These are phyloP conservation scores for Lytechinus pictus DNA, from an alignment of 35 echinoderm and acorn worm genomes.

Conservation along the genomic window DNA sequence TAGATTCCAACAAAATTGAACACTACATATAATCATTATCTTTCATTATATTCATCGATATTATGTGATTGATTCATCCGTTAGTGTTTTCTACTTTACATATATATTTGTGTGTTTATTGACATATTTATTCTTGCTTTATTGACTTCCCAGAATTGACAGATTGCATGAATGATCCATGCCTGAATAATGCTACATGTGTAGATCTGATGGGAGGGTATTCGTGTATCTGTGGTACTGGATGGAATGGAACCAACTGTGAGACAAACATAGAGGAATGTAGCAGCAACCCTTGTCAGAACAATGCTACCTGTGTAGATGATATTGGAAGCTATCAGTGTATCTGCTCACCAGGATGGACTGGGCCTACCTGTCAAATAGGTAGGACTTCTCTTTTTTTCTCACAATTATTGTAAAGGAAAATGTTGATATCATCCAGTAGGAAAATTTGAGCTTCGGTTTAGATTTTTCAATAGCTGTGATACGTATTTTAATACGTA, in stretches of 20 bases:
- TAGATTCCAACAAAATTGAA: background rate
- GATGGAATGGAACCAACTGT: slow-evolving; percentile 50
- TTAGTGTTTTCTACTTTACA: background rate
- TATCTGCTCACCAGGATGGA: slow-evolving; percentile 55
- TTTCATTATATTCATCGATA: background rate
- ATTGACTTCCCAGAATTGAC: background rate
- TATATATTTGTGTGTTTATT: background rate
- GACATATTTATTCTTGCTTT: background rate
- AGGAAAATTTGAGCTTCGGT: too few relatives aligned
- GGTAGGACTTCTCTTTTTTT: background rate
- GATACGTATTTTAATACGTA: background rate
- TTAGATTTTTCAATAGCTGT: background rate
- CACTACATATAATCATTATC: background rate
- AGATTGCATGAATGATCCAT: slow-evolving; percentile 23
- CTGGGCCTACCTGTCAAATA: slow-evolving; percentile 55
- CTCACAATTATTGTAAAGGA: too few relatives aligned
- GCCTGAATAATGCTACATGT: slow-evolving; percentile 57
- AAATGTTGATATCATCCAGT: too few relatives aligned
- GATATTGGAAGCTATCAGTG: slow-evolving; percentile 51
- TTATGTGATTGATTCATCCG: background rate
- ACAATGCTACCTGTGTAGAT: slow-evolving; percentile 59
- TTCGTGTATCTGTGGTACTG: slow-evolving; percentile 16
- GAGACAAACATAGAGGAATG: slow-evolving; percentile 62
- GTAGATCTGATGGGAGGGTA: background rate
- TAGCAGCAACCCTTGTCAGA: slow-evolving; percentile 67